Percentiles rank a stretch among this genome's conserved stretches.
Evolutionary conservation across 2,888 invertebrate genomes (phyloP).

Genomic region (Watsonalla cultraria): DNA sequence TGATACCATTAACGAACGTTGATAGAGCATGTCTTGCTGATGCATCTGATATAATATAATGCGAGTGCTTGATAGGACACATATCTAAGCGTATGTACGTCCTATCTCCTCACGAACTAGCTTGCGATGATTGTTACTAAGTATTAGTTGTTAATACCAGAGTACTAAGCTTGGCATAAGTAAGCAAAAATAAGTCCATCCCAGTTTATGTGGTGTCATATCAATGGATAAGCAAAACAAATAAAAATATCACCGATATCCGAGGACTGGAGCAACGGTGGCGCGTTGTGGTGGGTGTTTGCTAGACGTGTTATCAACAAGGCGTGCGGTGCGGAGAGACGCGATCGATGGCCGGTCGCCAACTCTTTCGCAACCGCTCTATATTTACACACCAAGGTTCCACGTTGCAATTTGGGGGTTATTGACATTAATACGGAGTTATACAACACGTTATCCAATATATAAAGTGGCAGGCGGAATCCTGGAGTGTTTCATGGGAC

Average conservation of each 20-base stretch:
- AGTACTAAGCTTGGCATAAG: too few species aligned
- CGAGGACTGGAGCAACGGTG: not conserved
- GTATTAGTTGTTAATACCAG: too few species aligned
- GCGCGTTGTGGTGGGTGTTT: conserved; percentile 5
- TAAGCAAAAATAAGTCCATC: too few species aligned
- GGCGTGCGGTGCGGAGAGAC: conserved; percentile 31
- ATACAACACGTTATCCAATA: conserved; percentile 58
- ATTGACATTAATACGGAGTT: conserved; percentile 67
- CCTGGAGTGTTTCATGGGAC: conserved; percentile 36
- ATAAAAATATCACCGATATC: conserved; percentile 3
- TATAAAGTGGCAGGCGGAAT: conserved; percentile 34
- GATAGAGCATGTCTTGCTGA: not conserved
- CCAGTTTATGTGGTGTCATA: not conserved
- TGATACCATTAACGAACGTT: not conserved
- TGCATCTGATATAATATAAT: not conserved
- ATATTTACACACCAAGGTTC: conserved; percentile 70
- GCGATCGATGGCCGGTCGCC: conserved; percentile 61
- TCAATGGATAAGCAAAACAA: conserved; percentile 4
- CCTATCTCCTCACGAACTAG: not conserved
- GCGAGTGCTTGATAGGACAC: not conserved
- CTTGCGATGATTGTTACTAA: too few species aligned
- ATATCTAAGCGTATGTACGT: not conserved
- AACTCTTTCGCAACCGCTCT: conserved; percentile 69
- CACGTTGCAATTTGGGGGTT: conserved; percentile 72
- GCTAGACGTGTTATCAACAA: conserved; percentile 46